Evolutionary conservation across 1,140 invertebrate species (phyloP).

Genomic region (Chironomus tepperi): DNA sequence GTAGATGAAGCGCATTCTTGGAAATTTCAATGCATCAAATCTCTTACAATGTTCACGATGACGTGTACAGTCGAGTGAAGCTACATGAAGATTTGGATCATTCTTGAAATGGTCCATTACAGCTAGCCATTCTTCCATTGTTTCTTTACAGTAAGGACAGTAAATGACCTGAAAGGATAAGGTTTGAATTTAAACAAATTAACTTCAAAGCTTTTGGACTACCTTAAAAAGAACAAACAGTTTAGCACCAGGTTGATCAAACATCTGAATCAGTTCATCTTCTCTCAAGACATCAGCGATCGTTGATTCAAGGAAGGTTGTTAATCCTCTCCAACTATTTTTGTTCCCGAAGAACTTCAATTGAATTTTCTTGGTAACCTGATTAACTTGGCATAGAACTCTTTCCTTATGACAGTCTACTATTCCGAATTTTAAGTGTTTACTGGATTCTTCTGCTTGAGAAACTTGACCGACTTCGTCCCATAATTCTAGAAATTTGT

Average conservation of each 20-base stretch:
- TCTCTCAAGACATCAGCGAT: neutral
- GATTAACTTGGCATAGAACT: neutral
- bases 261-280: neutral
- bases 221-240: neutral
- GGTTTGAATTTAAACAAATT: neutral
- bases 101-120: neutral
- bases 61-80: neutral
- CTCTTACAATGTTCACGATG: neutral
- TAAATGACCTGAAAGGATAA: neutral
- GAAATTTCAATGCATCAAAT: neutral
- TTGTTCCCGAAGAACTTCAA: neutral
- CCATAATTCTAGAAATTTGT: neutral
- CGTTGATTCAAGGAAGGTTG: neutral
- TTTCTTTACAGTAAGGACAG: neutral
- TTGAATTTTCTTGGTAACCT: neutral
- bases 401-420: neutral
- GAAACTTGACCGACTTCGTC: neutral
- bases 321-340: neutral
- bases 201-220: neutral
- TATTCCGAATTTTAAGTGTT: neutral
- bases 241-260: neutral
- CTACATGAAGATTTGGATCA: neutral
- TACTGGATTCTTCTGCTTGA: neutral
- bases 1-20: neutral
- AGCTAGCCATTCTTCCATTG: neutral